Percentiles rank a stretch among this genome's conserved stretches.
These are phyloP conservation scores for Heliothis virescens DNA, from an alignment of 1,140 invertebrate genomes.

Conservation along the genomic window DNA sequence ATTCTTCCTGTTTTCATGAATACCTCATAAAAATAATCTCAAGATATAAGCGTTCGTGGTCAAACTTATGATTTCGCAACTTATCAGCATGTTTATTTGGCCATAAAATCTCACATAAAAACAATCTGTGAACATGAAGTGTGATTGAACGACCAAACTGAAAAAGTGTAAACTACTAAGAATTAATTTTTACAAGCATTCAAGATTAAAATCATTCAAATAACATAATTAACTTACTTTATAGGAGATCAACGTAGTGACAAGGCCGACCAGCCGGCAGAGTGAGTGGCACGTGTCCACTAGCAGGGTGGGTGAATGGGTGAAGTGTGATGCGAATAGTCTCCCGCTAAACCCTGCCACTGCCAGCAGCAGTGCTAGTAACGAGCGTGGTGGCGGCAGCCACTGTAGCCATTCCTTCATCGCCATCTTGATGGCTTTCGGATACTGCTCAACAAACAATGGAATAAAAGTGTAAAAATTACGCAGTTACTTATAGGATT, in stretches of 20 bases:
- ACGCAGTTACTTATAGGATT: no score
- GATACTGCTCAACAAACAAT: not conserved
- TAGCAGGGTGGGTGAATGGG: conserved; percentile 93
- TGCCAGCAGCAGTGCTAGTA: conserved; percentile 90
- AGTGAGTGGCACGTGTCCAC: conserved; percentile 95
- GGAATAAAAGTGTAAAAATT: no score
- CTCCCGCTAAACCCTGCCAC: conserved; percentile 91
- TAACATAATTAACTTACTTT: conserved; percentile 64
- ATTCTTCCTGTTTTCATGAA: no score
- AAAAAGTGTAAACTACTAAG: not conserved
- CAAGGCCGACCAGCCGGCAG: conserved; percentile 86
- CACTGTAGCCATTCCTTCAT: conserved; percentile 91
- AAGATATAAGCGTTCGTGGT: not conserved
- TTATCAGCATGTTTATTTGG: conserved; percentile 22
- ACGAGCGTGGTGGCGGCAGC: conserved; percentile 90
- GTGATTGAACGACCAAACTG: not conserved
- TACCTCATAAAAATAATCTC: no score
- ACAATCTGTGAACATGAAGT: no score
- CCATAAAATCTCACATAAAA: conserved; percentile 8
- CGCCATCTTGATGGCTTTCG: conserved; percentile 84
- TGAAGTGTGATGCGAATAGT: conserved; percentile 92
- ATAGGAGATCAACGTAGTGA: conserved; percentile 77
- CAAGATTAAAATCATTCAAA: no score
- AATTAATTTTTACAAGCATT: not conserved
- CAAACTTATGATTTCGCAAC: not conserved